Conservation (phyloP, 1,140 invertebrate genomes). For the Brachionus sp. region DNA sequence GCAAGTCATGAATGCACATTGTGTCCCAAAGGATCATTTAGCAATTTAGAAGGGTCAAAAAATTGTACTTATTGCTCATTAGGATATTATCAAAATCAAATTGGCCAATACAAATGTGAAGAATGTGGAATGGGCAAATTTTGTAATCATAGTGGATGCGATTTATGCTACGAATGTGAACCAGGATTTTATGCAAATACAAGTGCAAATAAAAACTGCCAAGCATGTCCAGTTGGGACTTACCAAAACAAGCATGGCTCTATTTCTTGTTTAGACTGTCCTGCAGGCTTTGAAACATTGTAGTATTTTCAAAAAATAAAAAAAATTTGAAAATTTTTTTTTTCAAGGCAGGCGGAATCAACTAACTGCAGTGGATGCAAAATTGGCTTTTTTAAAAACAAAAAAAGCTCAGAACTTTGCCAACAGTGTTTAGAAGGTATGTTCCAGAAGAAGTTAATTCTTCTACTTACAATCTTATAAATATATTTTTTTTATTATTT, state of each 20-base stretch:
- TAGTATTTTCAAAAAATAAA: neutral
- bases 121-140: neutral
- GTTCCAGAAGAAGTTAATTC: no score
- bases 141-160: conserved; percentile 37
- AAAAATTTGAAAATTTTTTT: neutral
- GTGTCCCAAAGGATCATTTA: neutral
- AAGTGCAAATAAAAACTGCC: neutral
- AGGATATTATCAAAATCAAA: conserved; percentile 17
- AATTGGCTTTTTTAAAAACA: neutral
- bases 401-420: neutral
- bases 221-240: conserved; percentile 11
- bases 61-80: conserved; percentile 35
- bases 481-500: neutral
- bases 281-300: conserved; percentile 35
- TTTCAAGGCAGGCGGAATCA: conserved; percentile 4
- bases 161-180: neutral
- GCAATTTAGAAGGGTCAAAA: neutral
- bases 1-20: neutral
- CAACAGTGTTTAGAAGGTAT: neutral
- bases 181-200: conserved; percentile 7
- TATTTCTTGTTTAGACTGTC: neutral
- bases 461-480: no score
- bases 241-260: neutral
- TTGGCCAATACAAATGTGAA: neutral
- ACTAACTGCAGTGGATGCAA: conserved; percentile 14